Evolutionary conservation across 1,140 invertebrate genomes (phyloP).

Genomic region (Tetragonula clypearis): DNA sequence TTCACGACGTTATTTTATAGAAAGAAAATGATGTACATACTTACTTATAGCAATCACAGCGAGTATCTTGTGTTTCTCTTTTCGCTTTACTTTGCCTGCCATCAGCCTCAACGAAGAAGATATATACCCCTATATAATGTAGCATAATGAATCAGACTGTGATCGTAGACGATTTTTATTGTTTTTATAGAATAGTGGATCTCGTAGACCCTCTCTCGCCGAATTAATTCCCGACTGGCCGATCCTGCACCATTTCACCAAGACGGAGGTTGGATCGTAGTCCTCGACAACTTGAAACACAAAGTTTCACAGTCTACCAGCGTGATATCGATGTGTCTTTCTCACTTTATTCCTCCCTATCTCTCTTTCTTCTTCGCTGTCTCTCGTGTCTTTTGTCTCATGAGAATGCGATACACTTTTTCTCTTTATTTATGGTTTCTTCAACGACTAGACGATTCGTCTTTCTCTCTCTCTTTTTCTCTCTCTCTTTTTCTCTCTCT

Average conservation of each 20-base stretch:
- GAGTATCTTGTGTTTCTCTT: constrained; percentile 7
- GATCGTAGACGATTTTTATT: constrained; percentile 62
- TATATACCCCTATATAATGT: neutral
- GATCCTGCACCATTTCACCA: constrained; percentile 92
- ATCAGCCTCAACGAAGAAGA: constrained; percentile 22
- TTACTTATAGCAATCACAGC: neutral
- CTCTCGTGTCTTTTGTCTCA: constrained; percentile 2
- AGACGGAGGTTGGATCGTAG: constrained; percentile 87
- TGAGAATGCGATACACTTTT: constrained; percentile 26
- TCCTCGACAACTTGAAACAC: constrained; percentile 42
- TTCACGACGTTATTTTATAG: neutral
- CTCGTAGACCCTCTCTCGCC: constrained; percentile 93
- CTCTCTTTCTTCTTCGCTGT: constrained; percentile 37
- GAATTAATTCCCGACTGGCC: constrained; percentile 99
- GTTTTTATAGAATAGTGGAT: constrained; percentile 84
- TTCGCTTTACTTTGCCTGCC: constrained; percentile 39
- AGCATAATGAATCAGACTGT: constrained; percentile 43
- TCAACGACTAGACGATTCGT: neutral
- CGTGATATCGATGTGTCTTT: constrained; percentile 57
- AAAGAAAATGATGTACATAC: neutral
- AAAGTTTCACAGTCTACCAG: constrained; percentile 29
- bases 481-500: neutral
- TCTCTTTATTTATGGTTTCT: constrained; percentile 24
- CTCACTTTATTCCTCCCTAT: constrained; percentile 28
- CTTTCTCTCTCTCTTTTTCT: neutral